Evolutionary conservation across 2,888 invertebrate species (phyloP).

Genomic region (Candidula unifasciata): DNA sequence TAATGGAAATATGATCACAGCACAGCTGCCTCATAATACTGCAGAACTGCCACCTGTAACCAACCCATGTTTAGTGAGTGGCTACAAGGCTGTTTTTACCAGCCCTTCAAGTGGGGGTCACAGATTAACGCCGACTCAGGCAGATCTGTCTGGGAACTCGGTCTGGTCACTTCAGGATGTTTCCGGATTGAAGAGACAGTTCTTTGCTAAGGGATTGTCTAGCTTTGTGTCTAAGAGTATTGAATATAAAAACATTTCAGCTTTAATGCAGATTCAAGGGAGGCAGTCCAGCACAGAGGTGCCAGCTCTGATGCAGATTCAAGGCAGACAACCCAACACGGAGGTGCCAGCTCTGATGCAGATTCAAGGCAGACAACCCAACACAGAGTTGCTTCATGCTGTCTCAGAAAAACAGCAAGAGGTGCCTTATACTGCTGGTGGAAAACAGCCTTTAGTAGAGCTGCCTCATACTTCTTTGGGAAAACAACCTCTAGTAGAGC

Average conservation of each 20-base stretch:
- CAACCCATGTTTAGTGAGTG: constrained; percentile 19
- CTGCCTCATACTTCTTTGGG: background rate
- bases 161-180: background rate
- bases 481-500: too few relatives aligned
- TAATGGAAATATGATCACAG: background rate
- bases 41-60: background rate
- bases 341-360: constrained; percentile 21
- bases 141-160: background rate
- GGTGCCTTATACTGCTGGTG: too few relatives aligned
- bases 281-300: background rate
- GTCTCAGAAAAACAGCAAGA: background rate
- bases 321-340: background rate
- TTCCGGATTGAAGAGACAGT: constrained; percentile 8
- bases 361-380: background rate
- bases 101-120: constrained; percentile 51
- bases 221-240: constrained; percentile 16
- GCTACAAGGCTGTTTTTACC: constrained; percentile 48
- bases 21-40: background rate
- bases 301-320: background rate
- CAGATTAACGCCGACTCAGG: constrained; percentile 26
- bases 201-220: background rate
- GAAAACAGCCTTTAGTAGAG: background rate
- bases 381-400: background rate
- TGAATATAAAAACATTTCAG: constrained; percentile 45
- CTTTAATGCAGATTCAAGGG: background rate